phyloP scores from a whole-genome alignment of 2,888 invertebrate species.

The Coenonympha glycerion region DNA sequence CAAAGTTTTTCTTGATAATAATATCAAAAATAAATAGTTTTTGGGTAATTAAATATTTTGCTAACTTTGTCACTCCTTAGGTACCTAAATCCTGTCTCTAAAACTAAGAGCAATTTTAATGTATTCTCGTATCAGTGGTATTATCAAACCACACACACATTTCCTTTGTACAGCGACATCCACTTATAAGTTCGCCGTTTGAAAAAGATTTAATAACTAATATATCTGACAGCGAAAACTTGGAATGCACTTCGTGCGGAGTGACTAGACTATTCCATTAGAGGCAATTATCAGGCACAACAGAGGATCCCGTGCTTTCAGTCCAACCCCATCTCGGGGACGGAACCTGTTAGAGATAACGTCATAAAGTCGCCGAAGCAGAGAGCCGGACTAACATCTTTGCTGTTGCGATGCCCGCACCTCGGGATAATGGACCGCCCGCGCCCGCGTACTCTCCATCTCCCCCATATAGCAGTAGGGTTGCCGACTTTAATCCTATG shows the following conservation, averaged over 20 bases:
- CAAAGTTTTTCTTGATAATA: too few relatives aligned
- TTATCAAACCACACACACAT: neutral
- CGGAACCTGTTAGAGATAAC: slow-evolving; percentile 74
- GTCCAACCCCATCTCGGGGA: slow-evolving; percentile 49
- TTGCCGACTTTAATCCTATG: neutral
- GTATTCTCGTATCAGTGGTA: too few relatives aligned
- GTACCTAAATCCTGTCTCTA: too few relatives aligned
- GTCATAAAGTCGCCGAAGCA: slow-evolving; percentile 72
- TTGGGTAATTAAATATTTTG: too few relatives aligned
- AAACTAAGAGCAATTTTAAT: too few relatives aligned
- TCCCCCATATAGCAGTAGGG: slow-evolving; percentile 16
- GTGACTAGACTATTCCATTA: slow-evolving; percentile 76
- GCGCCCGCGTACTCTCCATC: slow-evolving; percentile 32
- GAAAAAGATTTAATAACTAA: slow-evolving; percentile 63
- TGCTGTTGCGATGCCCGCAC: slow-evolving; percentile 64
- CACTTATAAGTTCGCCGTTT: slow-evolving; percentile 45
- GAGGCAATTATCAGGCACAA: slow-evolving; percentile 73
- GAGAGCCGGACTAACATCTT: slow-evolving; percentile 71
- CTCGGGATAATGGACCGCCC: slow-evolving; percentile 66
- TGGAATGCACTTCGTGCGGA: slow-evolving; percentile 69
- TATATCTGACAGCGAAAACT: slow-evolving; percentile 68
- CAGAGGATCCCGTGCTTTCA: slow-evolving; percentile 62
- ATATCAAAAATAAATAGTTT: too few relatives aligned
- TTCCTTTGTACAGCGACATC: slow-evolving; percentile 10
- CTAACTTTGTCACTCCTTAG: too few relatives aligned